phyloP scores from a whole-genome alignment of 2,797 vertebrate genomes.

The Galagoides demidoff region DNA sequence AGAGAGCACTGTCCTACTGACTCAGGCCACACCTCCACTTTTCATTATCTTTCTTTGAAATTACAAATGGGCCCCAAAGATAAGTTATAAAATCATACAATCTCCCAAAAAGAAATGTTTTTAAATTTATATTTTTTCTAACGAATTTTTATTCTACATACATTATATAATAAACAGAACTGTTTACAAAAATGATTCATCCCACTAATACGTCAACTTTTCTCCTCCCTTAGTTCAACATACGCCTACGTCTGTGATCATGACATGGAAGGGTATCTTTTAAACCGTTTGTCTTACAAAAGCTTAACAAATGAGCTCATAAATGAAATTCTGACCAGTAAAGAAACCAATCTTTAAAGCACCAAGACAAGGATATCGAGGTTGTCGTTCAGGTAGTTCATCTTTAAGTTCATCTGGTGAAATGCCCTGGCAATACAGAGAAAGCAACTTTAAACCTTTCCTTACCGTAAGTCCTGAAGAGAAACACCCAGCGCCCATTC shows the following conservation, averaged over 20 bases:
- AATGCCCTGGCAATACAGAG: conserved; percentile 90
- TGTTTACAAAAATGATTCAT: conserved; percentile 19
- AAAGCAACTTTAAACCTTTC: conserved; percentile 68
- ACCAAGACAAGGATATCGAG: conserved; percentile 94
- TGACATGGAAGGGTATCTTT: neutral
- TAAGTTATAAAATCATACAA: conserved; percentile 14
- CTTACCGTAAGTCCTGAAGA: conserved; percentile 32
- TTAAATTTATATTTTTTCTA: neutral
- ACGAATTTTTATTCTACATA: conserved; percentile 22
- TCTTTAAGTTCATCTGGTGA: conserved; percentile 94
- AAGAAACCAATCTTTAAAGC: conserved; percentile 12
- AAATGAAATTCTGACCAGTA: conserved; percentile 32
- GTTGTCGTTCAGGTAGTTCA: conserved; percentile 95
- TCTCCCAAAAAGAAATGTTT: conserved; percentile 41
- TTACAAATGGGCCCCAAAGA: neutral
- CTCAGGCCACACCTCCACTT: conserved; percentile 21
- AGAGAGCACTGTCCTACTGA: neutral
- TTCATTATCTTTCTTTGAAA: conserved; percentile 33
- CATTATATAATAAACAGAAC: neutral
- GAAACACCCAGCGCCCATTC: neutral
- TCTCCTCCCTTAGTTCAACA: neutral
- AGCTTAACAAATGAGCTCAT: conserved; percentile 38
- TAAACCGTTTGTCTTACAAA: conserved; percentile 2
- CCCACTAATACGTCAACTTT: neutral
- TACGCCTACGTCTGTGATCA: neutral